Evolutionary conservation across 2,113 vertebrate species (phyloP).

Genomic region (Scortum barcoo): DNA sequence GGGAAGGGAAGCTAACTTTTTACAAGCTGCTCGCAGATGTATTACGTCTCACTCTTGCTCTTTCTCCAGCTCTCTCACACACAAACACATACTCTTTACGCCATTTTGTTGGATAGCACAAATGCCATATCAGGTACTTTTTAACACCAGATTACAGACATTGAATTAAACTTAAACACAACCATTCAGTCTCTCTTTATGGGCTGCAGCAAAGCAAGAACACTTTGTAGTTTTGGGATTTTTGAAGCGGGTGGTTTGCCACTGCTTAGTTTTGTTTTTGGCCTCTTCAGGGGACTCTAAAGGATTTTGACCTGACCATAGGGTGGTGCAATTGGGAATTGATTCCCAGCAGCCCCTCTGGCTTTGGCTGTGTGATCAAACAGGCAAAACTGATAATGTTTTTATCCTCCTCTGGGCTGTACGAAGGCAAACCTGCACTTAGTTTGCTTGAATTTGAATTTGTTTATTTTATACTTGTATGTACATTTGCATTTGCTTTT

Average conservation of each 20-base stretch:
- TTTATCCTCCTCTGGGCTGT: not conserved
- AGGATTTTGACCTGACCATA: not conserved
- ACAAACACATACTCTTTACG: not conserved
- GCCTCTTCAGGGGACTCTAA: not conserved
- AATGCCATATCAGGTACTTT: not conserved
- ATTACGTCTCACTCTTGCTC: not conserved
- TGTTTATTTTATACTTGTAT: not conserved
- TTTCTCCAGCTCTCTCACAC: not conserved
- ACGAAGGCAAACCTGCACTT: not conserved
- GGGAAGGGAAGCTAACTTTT: conserved; percentile 23
- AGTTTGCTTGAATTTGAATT: not conserved
- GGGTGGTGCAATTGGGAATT: not conserved
- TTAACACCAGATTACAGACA: conserved; percentile 19
- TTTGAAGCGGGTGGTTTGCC: not conserved
- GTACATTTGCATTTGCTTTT: not conserved
- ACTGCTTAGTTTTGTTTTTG: not conserved
- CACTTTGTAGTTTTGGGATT: not conserved
- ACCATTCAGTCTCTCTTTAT: not conserved
- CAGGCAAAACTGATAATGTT: not conserved
- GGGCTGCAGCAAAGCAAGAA: not conserved
- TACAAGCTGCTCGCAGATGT: not conserved
- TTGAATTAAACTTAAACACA: conserved; percentile 17
- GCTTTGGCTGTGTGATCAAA: not conserved
- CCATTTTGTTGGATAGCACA: conserved; percentile 1
- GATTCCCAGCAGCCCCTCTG: not conserved